Evolutionary conservation across 2,888 invertebrate genomes (phyloP), one percentile per base, ranked within the genome.

Genomic region (Taphrorychus bicolor): DNA sequence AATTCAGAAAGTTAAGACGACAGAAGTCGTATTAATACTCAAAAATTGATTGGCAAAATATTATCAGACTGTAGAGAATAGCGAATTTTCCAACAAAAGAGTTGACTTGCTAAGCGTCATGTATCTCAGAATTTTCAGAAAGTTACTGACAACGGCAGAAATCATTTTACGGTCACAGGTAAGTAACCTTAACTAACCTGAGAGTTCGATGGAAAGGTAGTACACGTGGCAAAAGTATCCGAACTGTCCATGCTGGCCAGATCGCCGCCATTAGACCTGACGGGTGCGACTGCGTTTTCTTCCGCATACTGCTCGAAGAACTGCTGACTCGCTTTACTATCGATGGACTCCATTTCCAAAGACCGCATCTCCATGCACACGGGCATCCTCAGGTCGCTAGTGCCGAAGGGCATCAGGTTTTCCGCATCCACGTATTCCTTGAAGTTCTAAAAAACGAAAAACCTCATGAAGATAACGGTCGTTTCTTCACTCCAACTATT

Each of bases 201-300:
- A 78, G 94, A 94, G 83, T 92, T 89, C 85, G 93, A 95, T 79
- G 95, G 95, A 86, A 96, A 95, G 79, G 97, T 96, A 86, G 95
- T 93, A 86, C 97, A 97, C 84, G 95, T 96, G 83, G 95, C 95
- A 85, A 95, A 97, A 75, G 97, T 97, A 84, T 97, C 97, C 79
- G 95, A 92, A 85, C 95, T 91, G 85, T 87, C 87, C 74, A 87
- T 85, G 77, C 87, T 87, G 71, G 85, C 87, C 77, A 86, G 75
- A 71, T 87, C 86, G 22, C 82, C 84, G 70, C 76, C 83, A 72
- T 79, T 81, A 72, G 78, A 79, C 70, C 78, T 80, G 65, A 75
- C 75, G 53, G 74, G 75, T 52, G 74, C 53, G 11, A 59, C 66
- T 4, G 45, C 73, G 66, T 78, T 76, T 57, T 74, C 64, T 65